phyloP scores from a whole-genome alignment of 2,113 vertebrate genomes.

The Dromiciops gliroides region DNA sequence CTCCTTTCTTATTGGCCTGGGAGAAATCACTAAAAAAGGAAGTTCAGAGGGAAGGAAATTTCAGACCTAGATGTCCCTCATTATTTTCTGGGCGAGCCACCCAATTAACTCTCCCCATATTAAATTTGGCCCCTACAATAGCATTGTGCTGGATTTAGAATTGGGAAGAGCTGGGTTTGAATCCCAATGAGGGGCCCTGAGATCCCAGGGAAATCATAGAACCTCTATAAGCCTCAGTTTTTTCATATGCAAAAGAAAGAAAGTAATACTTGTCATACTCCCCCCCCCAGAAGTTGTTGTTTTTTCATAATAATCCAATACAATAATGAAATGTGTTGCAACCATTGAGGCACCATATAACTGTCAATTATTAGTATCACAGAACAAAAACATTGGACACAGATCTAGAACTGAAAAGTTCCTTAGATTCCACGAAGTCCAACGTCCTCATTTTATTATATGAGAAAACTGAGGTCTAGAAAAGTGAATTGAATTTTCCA shows the following conservation, averaged over 20 bases:
- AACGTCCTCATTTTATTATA: neutral
- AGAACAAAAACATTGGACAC: neutral
- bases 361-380: neutral
- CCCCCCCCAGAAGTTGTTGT: neutral
- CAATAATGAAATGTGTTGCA: neutral
- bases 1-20: too few species aligned
- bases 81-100: too few species aligned
- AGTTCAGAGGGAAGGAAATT: too few species aligned
- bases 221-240: neutral
- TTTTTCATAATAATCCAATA: neutral
- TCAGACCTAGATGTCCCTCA: too few species aligned
- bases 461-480: neutral
- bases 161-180: neutral
- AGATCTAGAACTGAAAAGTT: neutral
- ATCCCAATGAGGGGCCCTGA: neutral
- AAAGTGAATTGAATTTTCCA: neutral
- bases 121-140: too few species aligned
- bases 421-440: neutral
- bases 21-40: too few species aligned
- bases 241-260: too few species aligned
- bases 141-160: neutral
- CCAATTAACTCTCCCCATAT: too few species aligned
- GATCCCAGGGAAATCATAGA: neutral
- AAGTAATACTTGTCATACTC: neutral
- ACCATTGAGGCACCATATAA: neutral